Percentiles rank a stretch among this genome's conserved stretches.
Conservation (phyloP, 2,888 invertebrate species). For the Thalpophila matura region DNA sequence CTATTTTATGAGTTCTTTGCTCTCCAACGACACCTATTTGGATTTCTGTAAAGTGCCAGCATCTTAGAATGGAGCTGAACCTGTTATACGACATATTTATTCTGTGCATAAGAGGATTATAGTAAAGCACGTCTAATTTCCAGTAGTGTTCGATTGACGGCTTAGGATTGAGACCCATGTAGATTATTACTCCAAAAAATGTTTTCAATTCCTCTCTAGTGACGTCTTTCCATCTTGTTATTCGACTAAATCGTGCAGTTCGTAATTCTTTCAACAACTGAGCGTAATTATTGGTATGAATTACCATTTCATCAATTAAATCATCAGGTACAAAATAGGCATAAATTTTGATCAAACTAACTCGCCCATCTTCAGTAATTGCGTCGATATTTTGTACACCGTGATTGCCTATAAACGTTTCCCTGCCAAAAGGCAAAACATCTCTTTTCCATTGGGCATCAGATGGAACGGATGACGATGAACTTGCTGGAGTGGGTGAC, state of each 20-base stretch:
- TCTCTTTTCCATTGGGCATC: constrained; percentile 23
- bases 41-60: constrained; percentile 47
- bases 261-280: constrained; percentile 41
- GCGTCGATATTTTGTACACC: constrained; percentile 50
- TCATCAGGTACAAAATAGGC: constrained; percentile 40
- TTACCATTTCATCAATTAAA: constrained; percentile 53
- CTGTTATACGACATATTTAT: constrained; percentile 50
- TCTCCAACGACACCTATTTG: constrained; percentile 24
- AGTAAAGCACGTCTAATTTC: constrained; percentile 47
- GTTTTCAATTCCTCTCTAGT: constrained; percentile 35
- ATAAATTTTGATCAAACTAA: constrained; percentile 46
- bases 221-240: constrained; percentile 54
- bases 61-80: constrained; percentile 42
- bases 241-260: constrained; percentile 44
- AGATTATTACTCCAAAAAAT: constrained; percentile 36
- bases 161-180: constrained; percentile 40
- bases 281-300: constrained; percentile 49
- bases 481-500: constrained; percentile 24
- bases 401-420: constrained; percentile 44
- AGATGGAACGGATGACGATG: constrained; percentile 12
- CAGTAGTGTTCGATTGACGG: constrained; percentile 49
- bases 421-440: constrained; percentile 46
- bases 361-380: constrained; percentile 40
- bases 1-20: constrained; percentile 41
- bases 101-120: constrained; percentile 47